Base-by-base conservation (phyloP, 2,797 vertebrate genomes). In the Pseudotriccus pelzelni region DNA sequence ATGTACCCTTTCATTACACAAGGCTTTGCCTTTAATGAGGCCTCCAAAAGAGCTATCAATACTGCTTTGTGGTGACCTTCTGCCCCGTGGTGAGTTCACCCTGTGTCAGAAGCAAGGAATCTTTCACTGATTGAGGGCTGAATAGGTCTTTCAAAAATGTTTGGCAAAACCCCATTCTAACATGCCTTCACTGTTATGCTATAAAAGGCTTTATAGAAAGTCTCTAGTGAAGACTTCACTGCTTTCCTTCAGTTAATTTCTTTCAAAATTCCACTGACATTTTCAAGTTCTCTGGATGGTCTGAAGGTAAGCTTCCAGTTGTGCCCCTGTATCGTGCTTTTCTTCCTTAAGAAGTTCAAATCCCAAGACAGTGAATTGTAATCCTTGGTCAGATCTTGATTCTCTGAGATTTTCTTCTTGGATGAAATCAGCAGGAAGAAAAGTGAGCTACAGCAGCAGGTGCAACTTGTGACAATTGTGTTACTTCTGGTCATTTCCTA, bases 131-230 rank as follows among this genome's bases (percentile, higher is more conserved):
- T 80, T 53, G 63, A 85, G 41, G 44, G 23, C 70, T 93, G 55
- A 96, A 94, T 28, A 64, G 59, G 43, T 87, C 63, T 89, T 95
- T 87, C 75, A 90, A 41, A 89, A 92, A 41, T 63, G 1, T 84
- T 88, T 91, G 82, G 41, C 60, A 74, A 74, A 89, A 41, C 16
- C 30, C 41, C 25, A 37, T 80, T 23, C 76, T 70, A 67, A 82
- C 10, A 46, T 79, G 7, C 14, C 11, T 84, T 89, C 84, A 58
- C 28, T 36, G 15, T 80, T 75, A 28, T 25, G 32, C 28, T 14
- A 36, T 66, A 52, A 87, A 78, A 84, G 20, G 7, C 39, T 67
- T 84, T 79, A 27, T 32, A 87, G 37, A 89, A 90, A 74, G 27
- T 49, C 13, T 63, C 39, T 14, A 74, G 47, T 56, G 52, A 93